Evolutionary conservation across 2,113 vertebrate genomes (phyloP), one percentile per base, ranked within the genome.

Genomic region (Chlamydotis undulata): DNA sequence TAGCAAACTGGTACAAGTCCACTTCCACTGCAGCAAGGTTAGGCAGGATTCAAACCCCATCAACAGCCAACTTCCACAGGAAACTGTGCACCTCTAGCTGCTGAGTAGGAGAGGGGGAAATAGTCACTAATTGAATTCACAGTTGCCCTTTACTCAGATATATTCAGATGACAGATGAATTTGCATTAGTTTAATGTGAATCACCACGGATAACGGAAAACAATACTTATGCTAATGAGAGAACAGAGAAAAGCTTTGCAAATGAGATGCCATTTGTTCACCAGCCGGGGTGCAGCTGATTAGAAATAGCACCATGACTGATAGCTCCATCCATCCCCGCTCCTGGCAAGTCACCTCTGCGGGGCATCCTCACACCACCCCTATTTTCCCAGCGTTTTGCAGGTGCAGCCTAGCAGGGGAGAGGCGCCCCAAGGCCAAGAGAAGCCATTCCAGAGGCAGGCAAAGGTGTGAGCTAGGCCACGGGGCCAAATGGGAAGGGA

Each of bases 211-310:
- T 85, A 97, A 95, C 68, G 83, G 85, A 89, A 98, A 96, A 96
- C 69, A 97, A 91, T 93, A 91, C 68, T 87, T 81, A 96, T 90
- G 93, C 76, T 91, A 97, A 95, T 91, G 92, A 94, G 65, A 53
- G 75, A 95, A 52, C 28, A 5, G 88, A 39, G 90, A 63, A 94
- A 71, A 68, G 70, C 84, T 89, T 86, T 92, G 74, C 82, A 94
- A 84, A 91, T 39, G 82, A 97, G 85, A 45, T 10, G 59, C 71
- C 93, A 49, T 91, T 97, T 83, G 75, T 88, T 93, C 87, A 56
- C 31, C 75, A 96, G 70, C 75, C n/a, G 2, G 61, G 71, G 61
- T 49, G 78, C 45, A 43, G 82, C 89, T 92, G 86, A 94, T 94
- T 25, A 95, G 86, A 45, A 64, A 80, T 2, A 25, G 57, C 47